These are phyloP conservation scores for Heterotilapia buettikoferi DNA, from an alignment of 2,113 vertebrate species.

Conservation along the genomic window DNA sequence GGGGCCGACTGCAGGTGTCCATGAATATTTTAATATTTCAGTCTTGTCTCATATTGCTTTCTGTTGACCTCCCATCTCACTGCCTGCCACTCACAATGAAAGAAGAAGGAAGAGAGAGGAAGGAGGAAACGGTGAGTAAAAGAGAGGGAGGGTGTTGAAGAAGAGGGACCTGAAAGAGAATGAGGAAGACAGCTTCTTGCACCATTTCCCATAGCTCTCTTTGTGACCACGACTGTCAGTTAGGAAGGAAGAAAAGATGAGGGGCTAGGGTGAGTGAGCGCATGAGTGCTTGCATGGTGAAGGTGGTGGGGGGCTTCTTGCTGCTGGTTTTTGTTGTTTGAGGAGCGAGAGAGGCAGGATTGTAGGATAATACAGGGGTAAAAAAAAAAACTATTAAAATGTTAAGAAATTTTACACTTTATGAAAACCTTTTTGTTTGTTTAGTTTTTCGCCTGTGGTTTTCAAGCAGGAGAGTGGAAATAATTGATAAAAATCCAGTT, in stretches of 20 bases:
- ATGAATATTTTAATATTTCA: slow-evolving; percentile 73
- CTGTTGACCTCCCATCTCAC: slow-evolving; percentile 43
- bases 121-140: neutral
- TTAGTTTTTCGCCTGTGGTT: neutral
- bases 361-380: neutral
- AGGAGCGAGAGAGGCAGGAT: neutral
- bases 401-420: neutral
- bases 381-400: rapidly evolving
- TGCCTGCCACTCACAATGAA: neutral
- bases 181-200: neutral
- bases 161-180: neutral
- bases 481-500: neutral
- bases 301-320: neutral
- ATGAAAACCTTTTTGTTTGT: neutral
- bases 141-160: neutral
- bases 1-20: slow-evolving; percentile 27
- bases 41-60: slow-evolving; percentile 63
- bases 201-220: neutral
- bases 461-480: neutral
- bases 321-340: neutral
- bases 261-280: neutral
- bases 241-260: neutral
- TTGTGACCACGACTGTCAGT: neutral
- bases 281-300: neutral
- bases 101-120: neutral